A percentile compares a stretch with the other conserved stretches of the same genome.
These are phyloP conservation scores for Penaeus chinensis DNA, from an alignment of 1,140 invertebrate species.

Conservation along the genomic window DNA sequence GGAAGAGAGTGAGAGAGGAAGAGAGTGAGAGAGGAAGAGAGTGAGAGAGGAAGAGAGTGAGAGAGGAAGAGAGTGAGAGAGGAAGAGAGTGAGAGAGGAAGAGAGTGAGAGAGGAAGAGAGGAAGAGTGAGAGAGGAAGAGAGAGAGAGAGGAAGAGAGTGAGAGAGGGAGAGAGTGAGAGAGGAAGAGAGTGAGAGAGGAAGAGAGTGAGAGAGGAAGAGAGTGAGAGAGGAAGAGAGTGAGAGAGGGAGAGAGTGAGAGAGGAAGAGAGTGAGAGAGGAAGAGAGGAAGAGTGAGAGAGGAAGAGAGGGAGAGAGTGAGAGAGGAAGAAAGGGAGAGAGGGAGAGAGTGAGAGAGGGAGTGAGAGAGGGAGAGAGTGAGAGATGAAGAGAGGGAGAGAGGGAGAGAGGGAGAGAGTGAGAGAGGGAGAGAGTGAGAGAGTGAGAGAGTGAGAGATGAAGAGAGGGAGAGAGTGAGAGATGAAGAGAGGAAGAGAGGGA, in stretches of 20 bases:
- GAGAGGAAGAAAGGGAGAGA: not conserved
- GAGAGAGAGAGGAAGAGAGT: not conserved
- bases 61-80: not conserved
- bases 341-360: not conserved
- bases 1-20: not conserved
- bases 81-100: not conserved
- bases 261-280: constrained; percentile 3
- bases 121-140: not conserved
- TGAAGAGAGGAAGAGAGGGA: not conserved
- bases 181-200: not conserved
- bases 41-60: not conserved
- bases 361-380: not conserved
- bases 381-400: not conserved
- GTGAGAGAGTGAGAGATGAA: not conserved
- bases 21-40: not conserved
- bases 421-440: not conserved
- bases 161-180: not conserved
- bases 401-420: not conserved
- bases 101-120: not conserved
- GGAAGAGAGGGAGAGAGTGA: not conserved
- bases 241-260: not conserved
- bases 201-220: not conserved
- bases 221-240: not conserved
- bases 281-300: not conserved
- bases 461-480: not conserved